Evolutionary conservation across 2,888 invertebrate genomes (phyloP), one percentile per base, ranked within the genome.

Genomic region (Troides oblongomaculatus): DNA sequence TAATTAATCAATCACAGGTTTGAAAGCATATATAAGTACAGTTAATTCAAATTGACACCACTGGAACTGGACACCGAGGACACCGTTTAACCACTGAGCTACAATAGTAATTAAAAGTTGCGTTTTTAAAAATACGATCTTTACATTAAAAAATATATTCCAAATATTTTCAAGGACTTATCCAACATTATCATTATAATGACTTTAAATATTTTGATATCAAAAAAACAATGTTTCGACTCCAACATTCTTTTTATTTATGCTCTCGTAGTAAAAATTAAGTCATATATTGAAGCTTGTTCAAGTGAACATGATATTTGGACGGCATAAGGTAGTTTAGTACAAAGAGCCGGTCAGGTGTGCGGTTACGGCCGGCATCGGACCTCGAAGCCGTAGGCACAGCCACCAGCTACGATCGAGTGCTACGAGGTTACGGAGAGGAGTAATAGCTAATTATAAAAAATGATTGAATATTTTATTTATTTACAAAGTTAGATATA

Each of bases 391-490:
- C 78, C 78, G 78, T 78, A 75, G 76, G 76, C 73, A 71, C 73
- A 74, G 80, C 23, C 23, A 21, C 57, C 18, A 6, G 21, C 21
- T 21, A 12, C 57, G 57, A 14, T 25, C 21, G 1, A 46, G 46
- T 23, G 65, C 50, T 46, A 75, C 71, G 75, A 69, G 74, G 66
- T 69, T 73, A 75, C 81, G 78, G 80, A 80, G 84, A 80, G 77
- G 23, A 18, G 4, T 7, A 23, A 17, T 21, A 23, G 8, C 18
- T 30, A 17, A 76, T 80, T 73, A 84, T 86, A 86, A 87, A 86
- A 81, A 81, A 83, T 86, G 84, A 86, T 87, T 86, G 85, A 87
- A 86, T 86, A 86, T 84, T 21, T 21, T 21, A 21, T 21, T 21
- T 21, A 21, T 21, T 21, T 21, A 21, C 21, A 21, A 21, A 21